A percentile compares a stretch with the other conserved stretches of the same genome.
These are phyloP conservation scores for Pomacea maculata DNA, from an alignment of 1,140 invertebrate species.

Conservation along the genomic window DNA sequence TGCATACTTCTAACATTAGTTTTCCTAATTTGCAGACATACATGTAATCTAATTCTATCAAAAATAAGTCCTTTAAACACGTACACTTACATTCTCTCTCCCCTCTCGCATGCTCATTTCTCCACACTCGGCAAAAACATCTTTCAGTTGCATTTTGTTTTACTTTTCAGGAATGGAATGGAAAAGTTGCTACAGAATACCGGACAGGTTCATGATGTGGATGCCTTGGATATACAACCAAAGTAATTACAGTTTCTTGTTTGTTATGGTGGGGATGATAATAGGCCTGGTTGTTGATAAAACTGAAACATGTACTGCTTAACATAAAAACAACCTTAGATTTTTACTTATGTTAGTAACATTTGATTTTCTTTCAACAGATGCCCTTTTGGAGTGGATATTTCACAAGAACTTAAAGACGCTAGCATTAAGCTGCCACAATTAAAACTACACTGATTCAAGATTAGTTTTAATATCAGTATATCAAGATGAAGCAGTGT, in stretches of 20 bases:
- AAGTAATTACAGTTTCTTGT: conserved; percentile 63
- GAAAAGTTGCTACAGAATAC: conserved; percentile 72
- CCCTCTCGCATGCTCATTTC: not conserved
- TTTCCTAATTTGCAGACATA: not conserved
- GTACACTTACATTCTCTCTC: not conserved
- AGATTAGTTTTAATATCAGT: not conserved
- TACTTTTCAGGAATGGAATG: conserved; percentile 77
- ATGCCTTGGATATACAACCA: conserved; percentile 65
- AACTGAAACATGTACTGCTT: not conserved
- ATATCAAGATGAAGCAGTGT: too few relatives aligned
- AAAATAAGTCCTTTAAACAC: not conserved
- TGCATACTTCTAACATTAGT: not conserved
- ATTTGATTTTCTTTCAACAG: conserved; percentile 48
- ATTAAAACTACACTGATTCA: conserved; percentile 29
- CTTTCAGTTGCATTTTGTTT: conserved; percentile 19
- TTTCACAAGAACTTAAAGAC: conserved; percentile 68
- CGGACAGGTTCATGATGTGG: conserved; percentile 65
- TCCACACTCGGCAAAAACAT: not conserved
- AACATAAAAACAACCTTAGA: not conserved
- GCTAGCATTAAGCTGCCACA: conserved; percentile 67
- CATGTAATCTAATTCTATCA: not conserved
- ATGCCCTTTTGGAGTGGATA: conserved; percentile 70
- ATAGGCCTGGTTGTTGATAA: not conserved
- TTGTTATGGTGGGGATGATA: not conserved
- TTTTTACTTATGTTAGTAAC: not conserved